Evolutionary conservation across 2,113 vertebrate species (phyloP).

Genomic region (Myrmecophaga tridactyla): DNA sequence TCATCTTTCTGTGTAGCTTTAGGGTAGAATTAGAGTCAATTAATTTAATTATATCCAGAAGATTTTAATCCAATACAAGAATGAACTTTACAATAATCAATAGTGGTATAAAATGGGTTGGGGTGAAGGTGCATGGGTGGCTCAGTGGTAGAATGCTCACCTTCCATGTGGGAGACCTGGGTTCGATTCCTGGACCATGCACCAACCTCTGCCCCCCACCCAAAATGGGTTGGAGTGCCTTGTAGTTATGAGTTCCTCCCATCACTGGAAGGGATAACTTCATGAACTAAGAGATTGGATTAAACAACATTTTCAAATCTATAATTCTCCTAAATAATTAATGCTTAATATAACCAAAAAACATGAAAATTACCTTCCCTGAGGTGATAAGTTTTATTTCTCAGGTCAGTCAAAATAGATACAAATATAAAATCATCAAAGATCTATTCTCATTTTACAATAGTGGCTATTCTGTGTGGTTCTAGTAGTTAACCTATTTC

Average conservation of each 20-base stretch:
- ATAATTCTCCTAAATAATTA: conserved; percentile 30
- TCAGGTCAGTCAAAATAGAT: conserved; percentile 18
- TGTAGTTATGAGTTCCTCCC: neutral
- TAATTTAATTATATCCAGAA: neutral
- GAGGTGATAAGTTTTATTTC: conserved; percentile 11
- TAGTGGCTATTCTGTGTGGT: neutral
- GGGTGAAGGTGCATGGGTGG: too few relatives aligned
- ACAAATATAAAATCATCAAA: conserved; percentile 18
- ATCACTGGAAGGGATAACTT: neutral
- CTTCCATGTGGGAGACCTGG: too few relatives aligned
- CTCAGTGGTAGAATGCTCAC: too few relatives aligned
- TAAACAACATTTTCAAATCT: conserved; percentile 38
- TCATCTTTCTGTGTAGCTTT: conserved; percentile 24
- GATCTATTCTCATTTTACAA: conserved; percentile 27
- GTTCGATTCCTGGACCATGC: too few relatives aligned
- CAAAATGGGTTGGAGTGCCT: neutral
- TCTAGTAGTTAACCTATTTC: conserved; percentile 35
- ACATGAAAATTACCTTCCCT: conserved; percentile 18
- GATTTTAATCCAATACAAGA: conserved; percentile 23
- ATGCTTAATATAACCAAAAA: conserved; percentile 32
- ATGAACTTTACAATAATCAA: conserved; percentile 31
- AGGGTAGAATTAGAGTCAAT: conserved; percentile 20
- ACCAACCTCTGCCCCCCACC: too few relatives aligned
- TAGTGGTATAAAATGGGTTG: neutral
- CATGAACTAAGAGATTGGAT: neutral